Evolutionary conservation across 2,888 invertebrate species (phyloP), one percentile per base, ranked within the genome.

Genomic region (Acronicta alni): DNA sequence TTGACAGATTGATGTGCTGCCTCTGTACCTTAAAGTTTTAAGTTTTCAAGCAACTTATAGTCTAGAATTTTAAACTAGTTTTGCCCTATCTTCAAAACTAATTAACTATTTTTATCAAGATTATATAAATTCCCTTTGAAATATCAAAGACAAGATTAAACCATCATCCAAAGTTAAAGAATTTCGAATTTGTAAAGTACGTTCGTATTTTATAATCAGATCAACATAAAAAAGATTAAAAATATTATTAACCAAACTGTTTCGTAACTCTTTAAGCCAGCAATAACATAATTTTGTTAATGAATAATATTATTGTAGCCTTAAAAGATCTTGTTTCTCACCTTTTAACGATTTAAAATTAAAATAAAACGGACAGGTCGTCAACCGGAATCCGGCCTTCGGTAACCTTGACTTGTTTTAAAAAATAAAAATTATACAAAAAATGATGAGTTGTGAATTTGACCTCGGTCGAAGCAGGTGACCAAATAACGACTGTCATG

Each of bases 311-410:
- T n/a, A n/a, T n/a, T n/a, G n/a, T 35, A 3, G 35, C 9, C 39
- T 48, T 20, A 48, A 17, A 47, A 65, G 15, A 75, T 61, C 61
- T 71, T 74, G 71, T 67, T 77, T 68, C 55, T 66, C 49, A 65
- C 58, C 53, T 57, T 46, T 51, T 62, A 73, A 76, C 47, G 37
- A 47, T 30, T 59, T 49, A 39, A 42, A 65, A 67, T 61, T 52
- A 55, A 62, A 58, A 68, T 57, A 41, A 61, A 51, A 54, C 26
- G 26, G 30, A 1, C 44, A 58, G 74, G 61, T 77, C 75, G 67
- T 63, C 67, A 73, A 71, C 67, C 74, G 67, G 61, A 57, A 49
- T 63, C 46, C 61, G 73, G 71, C 71, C 79, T 77, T 69, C 56
- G 58, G 18, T 12, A 66, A 49, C 77, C 77, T 78, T 77, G 73